phyloP scores from a whole-genome alignment of 2,797 vertebrate genomes.

The Crocidura indochinensis region DNA sequence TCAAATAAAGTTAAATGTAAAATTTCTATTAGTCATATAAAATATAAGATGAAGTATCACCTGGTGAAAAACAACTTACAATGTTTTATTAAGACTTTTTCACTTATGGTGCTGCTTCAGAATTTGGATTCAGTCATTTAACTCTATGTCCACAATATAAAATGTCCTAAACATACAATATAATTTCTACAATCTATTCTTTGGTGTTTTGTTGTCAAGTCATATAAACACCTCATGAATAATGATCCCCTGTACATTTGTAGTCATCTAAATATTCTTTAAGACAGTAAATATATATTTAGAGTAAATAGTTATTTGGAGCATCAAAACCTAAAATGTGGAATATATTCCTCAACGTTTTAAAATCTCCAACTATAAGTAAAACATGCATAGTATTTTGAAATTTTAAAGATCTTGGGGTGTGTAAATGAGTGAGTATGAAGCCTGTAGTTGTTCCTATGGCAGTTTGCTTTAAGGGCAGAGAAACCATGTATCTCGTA shows the following conservation, averaged over 20 bases:
- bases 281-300: neutral
- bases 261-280: constrained; percentile 47
- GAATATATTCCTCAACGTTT: constrained; percentile 35
- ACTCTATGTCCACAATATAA: constrained; percentile 28
- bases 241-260: constrained; percentile 41
- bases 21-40: constrained; percentile 42
- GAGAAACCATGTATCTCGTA: too few species aligned
- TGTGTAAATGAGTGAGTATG: too few species aligned
- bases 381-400: constrained; percentile 14
- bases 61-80: constrained; percentile 46
- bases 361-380: constrained; percentile 57
- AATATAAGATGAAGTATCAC: constrained; percentile 6
- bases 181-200: constrained; percentile 57
- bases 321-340: constrained; percentile 58
- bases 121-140: constrained; percentile 39
- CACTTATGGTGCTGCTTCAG: constrained; percentile 46
- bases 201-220: constrained; percentile 37
- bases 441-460: too few species aligned
- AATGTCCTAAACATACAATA: neutral
- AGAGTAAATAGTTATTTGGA: constrained; percentile 36
- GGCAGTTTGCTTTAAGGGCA: too few species aligned
- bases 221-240: constrained; percentile 62
- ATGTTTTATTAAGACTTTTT: constrained; percentile 66
- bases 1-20: constrained; percentile 30
- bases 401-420: neutral